phyloP scores from a whole-genome alignment of 2,888 invertebrate genomes.

The Aspidiotus destructor region DNA sequence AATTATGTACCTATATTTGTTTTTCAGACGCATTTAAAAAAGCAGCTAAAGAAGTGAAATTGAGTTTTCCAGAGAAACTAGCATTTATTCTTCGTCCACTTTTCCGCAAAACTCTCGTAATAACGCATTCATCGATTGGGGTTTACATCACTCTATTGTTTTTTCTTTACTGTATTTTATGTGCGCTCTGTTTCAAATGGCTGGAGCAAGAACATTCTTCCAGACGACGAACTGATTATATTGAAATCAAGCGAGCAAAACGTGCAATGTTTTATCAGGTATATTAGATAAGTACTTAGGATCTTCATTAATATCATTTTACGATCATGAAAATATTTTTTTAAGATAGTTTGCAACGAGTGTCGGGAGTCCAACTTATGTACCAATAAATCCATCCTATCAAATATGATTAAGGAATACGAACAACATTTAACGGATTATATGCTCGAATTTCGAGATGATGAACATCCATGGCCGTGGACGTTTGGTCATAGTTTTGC shows the following conservation, averaged over 20 bases:
- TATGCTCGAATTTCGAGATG: not conserved
- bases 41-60: not conserved
- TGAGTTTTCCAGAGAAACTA: not conserved
- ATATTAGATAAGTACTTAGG: not conserved
- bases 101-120: not conserved
- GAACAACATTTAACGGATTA: not conserved
- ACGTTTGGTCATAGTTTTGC: not conserved
- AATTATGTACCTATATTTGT: too few species aligned
- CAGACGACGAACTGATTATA: not conserved
- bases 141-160: not conserved
- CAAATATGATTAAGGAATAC: not conserved
- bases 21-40: too few species aligned
- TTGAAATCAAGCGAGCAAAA: too few species aligned
- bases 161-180: conserved; percentile 1
- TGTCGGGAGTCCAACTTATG: too few species aligned
- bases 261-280: too few species aligned
- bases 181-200: not conserved
- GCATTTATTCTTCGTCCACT: too few species aligned
- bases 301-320: not conserved
- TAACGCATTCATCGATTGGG: not conserved
- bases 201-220: not conserved
- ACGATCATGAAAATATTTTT: not conserved
- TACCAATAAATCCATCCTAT: not conserved
- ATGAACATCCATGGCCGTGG: not conserved
- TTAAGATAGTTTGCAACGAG: not conserved